A percentile compares a stretch with the other conserved stretches of the same genome.
Evolutionary conservation across 1,140 invertebrate species (phyloP).

Genomic region (Potamilus streckersoni): DNA sequence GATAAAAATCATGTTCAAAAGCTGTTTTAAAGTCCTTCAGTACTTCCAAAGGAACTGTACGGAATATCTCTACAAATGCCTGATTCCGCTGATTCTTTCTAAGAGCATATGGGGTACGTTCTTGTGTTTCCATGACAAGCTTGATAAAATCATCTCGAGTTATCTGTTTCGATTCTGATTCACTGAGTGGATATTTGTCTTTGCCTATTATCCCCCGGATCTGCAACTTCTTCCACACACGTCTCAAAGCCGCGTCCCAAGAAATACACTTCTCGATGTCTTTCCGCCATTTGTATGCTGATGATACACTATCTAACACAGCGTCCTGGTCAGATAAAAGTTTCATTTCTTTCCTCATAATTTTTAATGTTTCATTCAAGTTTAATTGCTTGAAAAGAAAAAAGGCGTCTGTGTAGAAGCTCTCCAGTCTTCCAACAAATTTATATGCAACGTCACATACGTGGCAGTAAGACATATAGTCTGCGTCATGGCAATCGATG

Average conservation of each 20-base stretch:
- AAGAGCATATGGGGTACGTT: constrained; percentile 1
- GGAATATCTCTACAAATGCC: constrained; percentile 28
- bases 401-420: constrained; percentile 22
- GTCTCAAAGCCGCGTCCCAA: constrained; percentile 21
- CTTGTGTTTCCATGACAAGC: constrained; percentile 6
- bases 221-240: constrained; percentile 34
- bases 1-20: constrained; percentile 27
- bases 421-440: constrained; percentile 37
- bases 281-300: constrained; percentile 20
- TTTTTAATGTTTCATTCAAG: constrained; percentile 14
- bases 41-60: constrained; percentile 8
- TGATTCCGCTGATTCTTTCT: constrained; percentile 17
- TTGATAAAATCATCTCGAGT: constrained; percentile 15
- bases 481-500: constrained; percentile 28
- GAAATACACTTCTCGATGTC: constrained; percentile 19
- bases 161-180: constrained; percentile 3
- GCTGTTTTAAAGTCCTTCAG: constrained; percentile 15
- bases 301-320: constrained; percentile 23
- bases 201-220: constrained; percentile 30
- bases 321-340: constrained; percentile 30
- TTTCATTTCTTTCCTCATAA: constrained; percentile 10
- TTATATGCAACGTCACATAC: constrained; percentile 34
- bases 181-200: constrained; percentile 20
- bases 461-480: constrained; percentile 17
- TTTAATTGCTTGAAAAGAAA: constrained; percentile 19